phyloP scores from a whole-genome alignment of 2,113 vertebrate species.

The Paralichthys olivaceus region DNA sequence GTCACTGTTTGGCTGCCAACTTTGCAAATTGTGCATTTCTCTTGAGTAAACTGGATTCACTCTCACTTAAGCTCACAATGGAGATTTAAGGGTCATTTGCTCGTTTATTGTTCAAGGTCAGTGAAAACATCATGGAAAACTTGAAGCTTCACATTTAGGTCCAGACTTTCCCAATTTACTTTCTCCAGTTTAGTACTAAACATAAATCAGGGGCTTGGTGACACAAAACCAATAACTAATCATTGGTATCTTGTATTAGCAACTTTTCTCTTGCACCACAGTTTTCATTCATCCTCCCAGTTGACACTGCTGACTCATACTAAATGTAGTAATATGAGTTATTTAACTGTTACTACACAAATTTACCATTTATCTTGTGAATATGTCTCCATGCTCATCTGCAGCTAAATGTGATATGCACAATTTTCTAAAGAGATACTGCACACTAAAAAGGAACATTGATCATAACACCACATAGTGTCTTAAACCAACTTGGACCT shows the following conservation, averaged over 20 bases:
- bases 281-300: neutral
- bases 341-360: neutral
- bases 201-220: conserved; percentile 9
- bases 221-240: conserved; percentile 32
- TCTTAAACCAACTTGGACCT: no score
- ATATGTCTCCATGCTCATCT: neutral
- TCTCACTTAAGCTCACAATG: neutral
- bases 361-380: neutral
- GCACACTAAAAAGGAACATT: no score
- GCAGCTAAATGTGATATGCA: no score
- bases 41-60: neutral
- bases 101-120: neutral
- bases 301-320: neutral
- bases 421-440: no score
- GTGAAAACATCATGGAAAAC: conserved; percentile 2
- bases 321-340: neutral
- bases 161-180: neutral
- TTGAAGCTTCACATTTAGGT: neutral
- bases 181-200: neutral
- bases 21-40: neutral
- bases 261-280: conserved; percentile 10
- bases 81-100: neutral
- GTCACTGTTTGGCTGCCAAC: no score
- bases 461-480: no score
- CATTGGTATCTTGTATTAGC: neutral